Evolutionary conservation across 1,140 invertebrate species (phyloP), one percentile per base, ranked within the genome.

Genomic region (Bombus turneri): DNA sequence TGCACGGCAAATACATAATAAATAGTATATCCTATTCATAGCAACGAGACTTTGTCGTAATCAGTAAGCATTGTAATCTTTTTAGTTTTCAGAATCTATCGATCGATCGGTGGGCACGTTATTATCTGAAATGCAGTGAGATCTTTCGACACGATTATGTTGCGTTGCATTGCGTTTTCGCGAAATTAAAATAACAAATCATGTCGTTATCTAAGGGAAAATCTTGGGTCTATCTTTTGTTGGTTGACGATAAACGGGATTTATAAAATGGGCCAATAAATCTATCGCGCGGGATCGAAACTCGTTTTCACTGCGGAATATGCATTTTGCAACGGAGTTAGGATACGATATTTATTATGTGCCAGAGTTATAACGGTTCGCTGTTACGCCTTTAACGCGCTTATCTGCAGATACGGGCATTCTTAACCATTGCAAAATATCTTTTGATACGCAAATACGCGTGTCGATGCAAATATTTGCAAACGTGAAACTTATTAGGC

Each of bases 271-370:
- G 43, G 18, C 18, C 37, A 53, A 84, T 84, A 84, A 84, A 84
- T 84, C 82, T 13, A 37, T 15, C 31, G 28, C 5, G n/a, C 28
- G 18, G 13, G 22, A 57, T 37, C 34, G 43, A 47, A 82, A 82
- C 64, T 69, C 75, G 82, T 71, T 84, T 75, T 59, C 82, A 59
- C 47, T 39, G 25, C 4, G 62, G 39, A 57, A 18, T 37, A 79
- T 41, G 75, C 34, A 78, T 84, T 84, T 84, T 79, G 41, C 78
- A 78, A 75, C 47, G 53, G 71, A 74, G 69, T 75, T 47, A 4
- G 39, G 18, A 22, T 41, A 28, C 37, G 75, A 78, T 78, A 71
- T 84, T 84, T 84, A 84, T 84, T 84, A 77, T n/a, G 64, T 57
- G 62, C 37, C 64, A 31, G 25, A 25, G 39, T 37, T 64, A 47